Evolutionary conservation across 2,797 vertebrate genomes (phyloP), one percentile per base, ranked within the genome.

Genomic region (Lepus oiostolus): DNA sequence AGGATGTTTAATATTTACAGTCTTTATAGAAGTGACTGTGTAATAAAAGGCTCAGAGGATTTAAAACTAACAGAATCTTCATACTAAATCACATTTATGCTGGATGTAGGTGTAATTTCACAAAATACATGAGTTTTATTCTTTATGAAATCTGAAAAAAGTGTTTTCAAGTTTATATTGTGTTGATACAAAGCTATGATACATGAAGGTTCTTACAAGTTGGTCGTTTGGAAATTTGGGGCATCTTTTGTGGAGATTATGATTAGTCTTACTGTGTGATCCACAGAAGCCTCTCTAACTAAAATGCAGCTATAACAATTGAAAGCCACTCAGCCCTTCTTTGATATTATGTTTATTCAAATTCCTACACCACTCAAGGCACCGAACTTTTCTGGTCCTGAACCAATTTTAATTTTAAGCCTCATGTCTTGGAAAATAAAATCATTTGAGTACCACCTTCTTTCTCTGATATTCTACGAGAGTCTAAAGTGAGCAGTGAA

Each of bases 1-100:
- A 62, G 75, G 12, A 77, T 92, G 58, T 26, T 79, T 87, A 91
- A 90, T 95, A 94, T 94, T 96, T 96, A 88, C 21, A 93, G 74
- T 93, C 87, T 79, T 80, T 83, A 81, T 58, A 68, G 16, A 93
- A 87, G 70, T 71, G 82, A 19, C 72, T 95, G 5, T 76, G 79
- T 67, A 91, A 86, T 80, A 92, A 90, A 96, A 72, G 77, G 91
- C 91, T 83, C 91, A 32, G 5, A 72, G 58, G 87, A 88, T 67
- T 96, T 90, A 96, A 93, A 76, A 77, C 11, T 30, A 72, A 42
- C 54, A 79, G n/a, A 88, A 62, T 83, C 62, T 85, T 83, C 30
- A 95, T 50, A 17, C 47, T 79, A 86, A 95, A 80, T 85, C 47
- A 87, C 50, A 95, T 94, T 83, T 96, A 85, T 68, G 30, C 65